Evolutionary conservation across 2,797 vertebrate genomes (phyloP).

Genomic region (Potorous gilbertii): DNA sequence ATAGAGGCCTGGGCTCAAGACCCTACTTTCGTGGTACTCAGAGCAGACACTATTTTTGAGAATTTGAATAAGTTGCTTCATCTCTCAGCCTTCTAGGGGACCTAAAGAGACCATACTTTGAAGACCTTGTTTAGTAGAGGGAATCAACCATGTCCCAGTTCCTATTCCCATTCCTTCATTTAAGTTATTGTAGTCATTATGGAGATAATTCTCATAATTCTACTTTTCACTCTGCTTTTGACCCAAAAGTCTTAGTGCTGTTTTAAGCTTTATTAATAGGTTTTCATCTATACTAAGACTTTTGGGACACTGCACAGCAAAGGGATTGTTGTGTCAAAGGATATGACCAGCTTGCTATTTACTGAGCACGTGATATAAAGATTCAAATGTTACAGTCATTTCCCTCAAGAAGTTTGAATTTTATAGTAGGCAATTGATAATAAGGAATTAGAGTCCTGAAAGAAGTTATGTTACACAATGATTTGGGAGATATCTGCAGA

Average conservation of each 20-base stretch:
- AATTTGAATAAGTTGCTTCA: not conserved
- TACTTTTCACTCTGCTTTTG: not conserved
- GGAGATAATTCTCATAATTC: not conserved
- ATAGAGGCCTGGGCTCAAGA: not conserved
- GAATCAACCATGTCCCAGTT: not conserved
- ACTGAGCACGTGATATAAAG: not conserved
- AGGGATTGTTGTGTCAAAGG: not conserved
- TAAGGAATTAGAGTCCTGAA: not conserved
- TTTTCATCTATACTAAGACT: not conserved
- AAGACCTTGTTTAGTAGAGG: not conserved
- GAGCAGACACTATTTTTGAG: not conserved
- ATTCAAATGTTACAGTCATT: not conserved
- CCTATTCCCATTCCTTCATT: not conserved
- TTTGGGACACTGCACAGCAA: not conserved
- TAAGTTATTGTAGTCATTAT: not conserved
- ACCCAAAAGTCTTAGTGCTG: not conserved
- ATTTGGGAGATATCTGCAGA: not conserved
- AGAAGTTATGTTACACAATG: not conserved
- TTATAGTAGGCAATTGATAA: not conserved
- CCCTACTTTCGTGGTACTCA: not conserved
- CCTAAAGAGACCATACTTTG: not conserved
- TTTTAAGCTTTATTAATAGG: not conserved
- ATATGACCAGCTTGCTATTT: not conserved
- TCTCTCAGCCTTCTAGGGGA: not conserved
- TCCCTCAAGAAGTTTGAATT: not conserved